phyloP scores from a whole-genome alignment of 35 echinoderm and acorn worm species.

The Hemicentrotus pulcherrimus region DNA sequence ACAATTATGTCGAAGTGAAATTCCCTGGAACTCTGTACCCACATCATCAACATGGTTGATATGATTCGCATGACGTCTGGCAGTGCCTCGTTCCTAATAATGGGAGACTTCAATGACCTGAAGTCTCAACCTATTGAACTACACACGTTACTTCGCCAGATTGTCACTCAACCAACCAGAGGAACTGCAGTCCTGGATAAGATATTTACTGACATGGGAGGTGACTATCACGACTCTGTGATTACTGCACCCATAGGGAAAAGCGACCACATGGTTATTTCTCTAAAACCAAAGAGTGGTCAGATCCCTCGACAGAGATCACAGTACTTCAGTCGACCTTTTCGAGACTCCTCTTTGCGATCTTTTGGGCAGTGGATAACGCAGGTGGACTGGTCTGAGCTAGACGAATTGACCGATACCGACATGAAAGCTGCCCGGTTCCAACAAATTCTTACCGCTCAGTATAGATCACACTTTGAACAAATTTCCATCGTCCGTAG shows the following conservation, averaged over 20 bases:
- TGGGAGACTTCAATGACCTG: no score
- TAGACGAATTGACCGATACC: no score
- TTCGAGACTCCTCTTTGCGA: no score
- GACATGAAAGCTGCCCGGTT: no score
- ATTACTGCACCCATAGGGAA: not conserved
- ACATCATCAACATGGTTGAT: no score
- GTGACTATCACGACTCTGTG: not conserved
- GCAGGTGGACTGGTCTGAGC: no score
- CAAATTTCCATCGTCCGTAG: no score
- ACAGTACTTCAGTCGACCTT: not conserved
- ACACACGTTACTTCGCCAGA: not conserved
- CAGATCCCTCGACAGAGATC: not conserved
- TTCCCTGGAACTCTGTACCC: no score
- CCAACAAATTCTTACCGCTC: no score
- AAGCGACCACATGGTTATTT: constrained; percentile 26
- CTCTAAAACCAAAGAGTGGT: not conserved
- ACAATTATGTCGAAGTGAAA: no score
- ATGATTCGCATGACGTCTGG: not conserved
- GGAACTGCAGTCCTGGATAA: constrained; percentile 44
- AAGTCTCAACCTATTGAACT: constrained; percentile 27
- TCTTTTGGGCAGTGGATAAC: no score
- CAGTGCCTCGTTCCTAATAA: constrained; percentile 3
- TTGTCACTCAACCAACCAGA: constrained; percentile 39
- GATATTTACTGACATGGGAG: constrained; percentile 19
- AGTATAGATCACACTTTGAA: no score